Percentiles rank a stretch among this genome's conserved stretches.
phyloP scores from a whole-genome alignment of 2,113 vertebrate species.

The Morone saxatilis region DNA sequence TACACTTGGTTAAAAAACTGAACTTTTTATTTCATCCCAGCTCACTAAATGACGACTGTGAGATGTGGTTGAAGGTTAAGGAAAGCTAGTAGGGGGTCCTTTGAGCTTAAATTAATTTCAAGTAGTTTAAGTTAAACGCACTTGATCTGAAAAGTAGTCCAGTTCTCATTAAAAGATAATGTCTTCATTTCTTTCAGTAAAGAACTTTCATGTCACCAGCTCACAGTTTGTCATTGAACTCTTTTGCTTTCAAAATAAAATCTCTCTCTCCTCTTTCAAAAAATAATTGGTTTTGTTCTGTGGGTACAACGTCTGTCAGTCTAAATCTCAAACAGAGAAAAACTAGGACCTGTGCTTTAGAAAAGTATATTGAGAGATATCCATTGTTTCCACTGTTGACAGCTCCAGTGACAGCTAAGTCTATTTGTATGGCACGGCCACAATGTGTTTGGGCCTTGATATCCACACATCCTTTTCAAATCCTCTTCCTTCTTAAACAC shows the following conservation, averaged over 20 bases:
- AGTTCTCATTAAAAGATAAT: too few species aligned
- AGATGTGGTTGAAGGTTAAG: not conserved
- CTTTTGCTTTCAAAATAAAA: not conserved
- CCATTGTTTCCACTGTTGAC: conserved; percentile 37
- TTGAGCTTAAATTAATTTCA: too few species aligned
- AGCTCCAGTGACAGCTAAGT: conserved; percentile 33
- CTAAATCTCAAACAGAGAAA: not conserved
- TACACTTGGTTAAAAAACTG: not conserved
- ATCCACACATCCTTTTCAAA: not conserved
- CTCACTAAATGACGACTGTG: too few species aligned
- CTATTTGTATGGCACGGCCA: not conserved
- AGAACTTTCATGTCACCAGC: not conserved
- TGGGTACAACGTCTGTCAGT: too few species aligned
- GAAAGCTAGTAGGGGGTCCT: not conserved
- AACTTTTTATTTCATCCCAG: too few species aligned
- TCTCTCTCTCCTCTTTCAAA: too few species aligned
- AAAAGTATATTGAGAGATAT: conserved; percentile 1
- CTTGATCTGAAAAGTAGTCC: too few species aligned
- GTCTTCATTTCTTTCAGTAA: not conserved
- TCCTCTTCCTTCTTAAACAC: not conserved
- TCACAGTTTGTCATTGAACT: not conserved
- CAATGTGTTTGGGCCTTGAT: conserved; percentile 28
- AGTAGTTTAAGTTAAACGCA: too few species aligned
- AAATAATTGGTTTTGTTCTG: not conserved
- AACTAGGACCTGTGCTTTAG: not conserved